These are phyloP conservation scores for Octopus sinensis DNA, from an alignment of 1,140 invertebrate species.

Conservation along the genomic window DNA sequence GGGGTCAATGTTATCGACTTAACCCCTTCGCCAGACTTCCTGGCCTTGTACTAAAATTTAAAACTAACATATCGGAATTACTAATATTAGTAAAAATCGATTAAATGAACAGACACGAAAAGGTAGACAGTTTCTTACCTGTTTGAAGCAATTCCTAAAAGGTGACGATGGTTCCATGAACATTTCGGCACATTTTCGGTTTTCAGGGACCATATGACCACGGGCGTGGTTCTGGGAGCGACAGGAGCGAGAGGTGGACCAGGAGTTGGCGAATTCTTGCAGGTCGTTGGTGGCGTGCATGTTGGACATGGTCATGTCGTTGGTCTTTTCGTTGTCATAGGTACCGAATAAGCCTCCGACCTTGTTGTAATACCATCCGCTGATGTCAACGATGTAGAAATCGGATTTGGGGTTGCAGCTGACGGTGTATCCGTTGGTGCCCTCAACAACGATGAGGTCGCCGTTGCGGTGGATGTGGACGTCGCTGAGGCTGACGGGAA, in stretches of 20 bases:
- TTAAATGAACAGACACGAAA: too few relatives aligned
- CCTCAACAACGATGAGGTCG: slow-evolving; percentile 51
- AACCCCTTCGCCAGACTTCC: too few relatives aligned
- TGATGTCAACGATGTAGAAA: slow-evolving; percentile 47
- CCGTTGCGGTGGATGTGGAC: slow-evolving; percentile 52
- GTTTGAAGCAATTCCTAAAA: slow-evolving; percentile 60
- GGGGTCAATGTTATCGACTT: too few relatives aligned
- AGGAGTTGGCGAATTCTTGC: slow-evolving; percentile 34
- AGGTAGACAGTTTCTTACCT: slow-evolving; percentile 27
- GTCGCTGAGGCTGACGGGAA: slow-evolving; percentile 67
- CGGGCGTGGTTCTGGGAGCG: slow-evolving; percentile 30
- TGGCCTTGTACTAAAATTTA: too few relatives aligned
- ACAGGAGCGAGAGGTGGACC: slow-evolving; percentile 35
- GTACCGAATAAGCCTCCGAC: slow-evolving; percentile 79
- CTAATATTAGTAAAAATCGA: too few relatives aligned
- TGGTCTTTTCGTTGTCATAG: slow-evolving; percentile 77
- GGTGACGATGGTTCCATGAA: slow-evolving; percentile 70
- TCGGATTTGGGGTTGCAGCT: slow-evolving; percentile 43
- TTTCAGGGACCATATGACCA: slow-evolving; percentile 30
- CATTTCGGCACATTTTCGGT: slow-evolving; percentile 60
- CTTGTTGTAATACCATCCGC: slow-evolving; percentile 69
- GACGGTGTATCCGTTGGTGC: slow-evolving; percentile 16
- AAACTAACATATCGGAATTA: too few relatives aligned
- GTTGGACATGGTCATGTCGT: slow-evolving; percentile 71
- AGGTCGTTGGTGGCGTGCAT: slow-evolving; percentile 51